Evolutionary conservation across 2,888 invertebrate genomes (phyloP).

Genomic region (Argyresthia albistria): DNA sequence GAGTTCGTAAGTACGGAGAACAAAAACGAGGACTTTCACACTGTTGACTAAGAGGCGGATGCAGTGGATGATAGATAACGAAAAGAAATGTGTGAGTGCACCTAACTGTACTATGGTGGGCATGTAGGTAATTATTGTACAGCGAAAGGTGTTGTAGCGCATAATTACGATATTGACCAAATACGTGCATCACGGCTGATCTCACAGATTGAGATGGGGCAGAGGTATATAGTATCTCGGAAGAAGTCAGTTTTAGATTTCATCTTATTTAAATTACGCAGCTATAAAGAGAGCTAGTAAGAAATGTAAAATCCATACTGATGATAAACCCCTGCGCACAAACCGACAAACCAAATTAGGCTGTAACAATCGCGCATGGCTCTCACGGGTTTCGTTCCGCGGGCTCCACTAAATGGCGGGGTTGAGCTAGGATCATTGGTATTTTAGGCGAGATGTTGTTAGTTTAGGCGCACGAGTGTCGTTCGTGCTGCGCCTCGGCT

Average conservation of each 20-base stretch:
- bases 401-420: background rate
- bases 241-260: too few species aligned
- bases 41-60: conserved; percentile 36
- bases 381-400: background rate
- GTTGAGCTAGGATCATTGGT: background rate
- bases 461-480: conserved; percentile 43
- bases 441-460: conserved; percentile 28
- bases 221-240: too few species aligned
- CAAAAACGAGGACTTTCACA: conserved; percentile 51
- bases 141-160: conserved; percentile 47
- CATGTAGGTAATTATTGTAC: conserved; percentile 40
- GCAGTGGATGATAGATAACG: conserved; percentile 33
- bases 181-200: background rate
- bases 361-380: background rate
- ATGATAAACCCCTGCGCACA: background rate
- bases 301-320: too few species aligned
- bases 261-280: too few species aligned
- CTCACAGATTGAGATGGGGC: too few species aligned
- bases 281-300: too few species aligned
- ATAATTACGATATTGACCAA: conserved; percentile 39
- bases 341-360: background rate
- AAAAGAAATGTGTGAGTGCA: conserved; percentile 45
- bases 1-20: conserved; percentile 28
- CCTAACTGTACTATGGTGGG: conserved; percentile 8
- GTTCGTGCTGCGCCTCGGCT: conserved; percentile 52